Conservation (phyloP, 2,797 vertebrate species). For the Phoxinus dragarum region DNA sequence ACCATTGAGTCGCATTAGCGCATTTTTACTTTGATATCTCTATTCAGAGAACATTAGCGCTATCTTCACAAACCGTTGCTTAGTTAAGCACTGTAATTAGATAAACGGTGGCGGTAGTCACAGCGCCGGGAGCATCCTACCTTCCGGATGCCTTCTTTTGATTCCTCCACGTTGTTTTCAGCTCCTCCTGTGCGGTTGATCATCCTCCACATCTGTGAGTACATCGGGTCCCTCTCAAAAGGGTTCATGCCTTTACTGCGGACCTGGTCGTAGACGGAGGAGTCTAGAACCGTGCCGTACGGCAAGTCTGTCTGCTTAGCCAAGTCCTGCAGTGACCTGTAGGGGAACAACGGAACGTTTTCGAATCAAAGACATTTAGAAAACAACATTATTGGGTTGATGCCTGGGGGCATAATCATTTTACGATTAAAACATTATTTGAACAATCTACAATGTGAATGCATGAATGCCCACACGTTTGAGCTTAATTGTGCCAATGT, state of each 20-base stretch:
- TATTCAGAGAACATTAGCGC: conserved; percentile 41
- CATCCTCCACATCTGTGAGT: conserved; percentile 98
- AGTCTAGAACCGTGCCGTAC: conserved; percentile 96
- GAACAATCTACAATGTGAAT: conserved; percentile 20
- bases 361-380: not conserved
- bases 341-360: conserved; percentile 18
- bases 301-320: conserved; percentile 97
- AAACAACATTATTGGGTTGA: not conserved
- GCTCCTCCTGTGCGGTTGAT: conserved; percentile 93
- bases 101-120: not conserved
- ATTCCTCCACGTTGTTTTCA: conserved; percentile 94
- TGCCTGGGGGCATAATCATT: conserved; percentile 9
- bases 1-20: conserved; percentile 54
- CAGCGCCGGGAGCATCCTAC: conserved; percentile 71
- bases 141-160: conserved; percentile 93
- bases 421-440: conserved; percentile 16
- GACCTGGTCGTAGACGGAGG: conserved; percentile 95
- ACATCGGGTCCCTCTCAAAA: conserved; percentile 97
- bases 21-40: conserved; percentile 45
- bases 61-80: conserved; percentile 27
- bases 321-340: conserved; percentile 95
- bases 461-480: conserved; percentile 28
- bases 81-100: conserved; percentile 38
- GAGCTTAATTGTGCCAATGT: conserved; percentile 30
- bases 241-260: conserved; percentile 96